Conservation (phyloP, 2,113 vertebrate genomes). For the Cryptotis parvus region DNA sequence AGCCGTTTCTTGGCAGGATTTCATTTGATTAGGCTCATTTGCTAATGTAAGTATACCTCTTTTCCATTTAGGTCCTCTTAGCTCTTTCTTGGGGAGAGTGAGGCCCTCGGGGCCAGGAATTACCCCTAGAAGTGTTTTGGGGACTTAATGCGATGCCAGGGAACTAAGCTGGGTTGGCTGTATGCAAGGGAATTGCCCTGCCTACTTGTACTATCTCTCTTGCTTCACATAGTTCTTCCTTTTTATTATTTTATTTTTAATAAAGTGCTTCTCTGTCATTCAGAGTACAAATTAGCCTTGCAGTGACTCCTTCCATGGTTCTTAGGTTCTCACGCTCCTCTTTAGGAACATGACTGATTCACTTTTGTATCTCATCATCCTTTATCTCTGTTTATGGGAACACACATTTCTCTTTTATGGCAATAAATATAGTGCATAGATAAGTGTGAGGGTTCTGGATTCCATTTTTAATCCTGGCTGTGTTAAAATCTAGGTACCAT, state of each 20-base stretch:
- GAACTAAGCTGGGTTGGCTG: too few relatives aligned
- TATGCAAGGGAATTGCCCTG: too few relatives aligned
- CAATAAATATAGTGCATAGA: background rate
- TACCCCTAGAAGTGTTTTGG: too few relatives aligned
- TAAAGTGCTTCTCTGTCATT: too few relatives aligned
- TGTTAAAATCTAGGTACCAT: background rate
- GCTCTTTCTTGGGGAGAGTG: too few relatives aligned
- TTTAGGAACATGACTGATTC: background rate
- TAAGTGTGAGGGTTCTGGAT: background rate
- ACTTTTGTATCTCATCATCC: background rate
- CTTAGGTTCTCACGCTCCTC: background rate
- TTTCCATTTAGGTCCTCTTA: too few relatives aligned
- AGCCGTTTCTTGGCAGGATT: background rate
- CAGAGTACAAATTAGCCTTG: background rate
- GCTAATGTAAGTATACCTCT: background rate
- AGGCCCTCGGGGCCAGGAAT: too few relatives aligned
- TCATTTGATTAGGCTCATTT: background rate
- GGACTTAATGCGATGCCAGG: too few relatives aligned
- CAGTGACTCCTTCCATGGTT: background rate
- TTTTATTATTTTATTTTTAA: too few relatives aligned
- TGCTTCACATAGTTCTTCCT: too few relatives aligned
- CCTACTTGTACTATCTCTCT: too few relatives aligned
- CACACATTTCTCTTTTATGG: background rate
- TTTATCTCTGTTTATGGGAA: background rate
- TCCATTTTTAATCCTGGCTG: background rate